phyloP scores from a whole-genome alignment of 1,140 invertebrate species.

The Steinernema khuongi region DNA sequence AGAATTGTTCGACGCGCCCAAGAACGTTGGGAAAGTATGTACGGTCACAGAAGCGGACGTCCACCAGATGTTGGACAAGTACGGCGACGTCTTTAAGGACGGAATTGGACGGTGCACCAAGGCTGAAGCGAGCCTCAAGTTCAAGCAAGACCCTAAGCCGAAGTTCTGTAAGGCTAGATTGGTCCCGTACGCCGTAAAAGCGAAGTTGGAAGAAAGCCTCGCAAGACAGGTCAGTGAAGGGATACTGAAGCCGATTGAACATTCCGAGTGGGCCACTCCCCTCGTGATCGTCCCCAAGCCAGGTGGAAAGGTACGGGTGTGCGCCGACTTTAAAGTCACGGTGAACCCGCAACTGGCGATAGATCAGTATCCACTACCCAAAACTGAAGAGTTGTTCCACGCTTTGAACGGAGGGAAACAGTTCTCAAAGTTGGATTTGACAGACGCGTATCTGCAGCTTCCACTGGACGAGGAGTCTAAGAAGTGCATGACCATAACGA shows the following conservation, averaged over 20 bases:
- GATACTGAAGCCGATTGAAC: too few relatives aligned
- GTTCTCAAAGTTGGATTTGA: constrained; percentile 53
- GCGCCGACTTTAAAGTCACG: constrained; percentile 1
- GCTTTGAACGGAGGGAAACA: constrained; percentile 39
- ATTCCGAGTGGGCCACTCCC: not conserved
- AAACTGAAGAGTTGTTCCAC: constrained; percentile 47
- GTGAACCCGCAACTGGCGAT: not conserved
- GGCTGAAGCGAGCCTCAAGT: constrained; percentile 16
- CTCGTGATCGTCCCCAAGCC: not conserved
- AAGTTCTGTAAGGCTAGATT: constrained; percentile 20
- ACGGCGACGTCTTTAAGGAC: constrained; percentile 2
- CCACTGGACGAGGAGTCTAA: constrained; percentile 44
- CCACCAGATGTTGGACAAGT: too few relatives aligned
- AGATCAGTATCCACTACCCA: constrained; percentile 38
- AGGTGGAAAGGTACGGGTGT: not conserved
- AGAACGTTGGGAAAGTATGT: too few relatives aligned
- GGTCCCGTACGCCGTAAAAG: constrained; percentile 17
- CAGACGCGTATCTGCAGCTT: constrained; percentile 44
- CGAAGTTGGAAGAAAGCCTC: constrained; percentile 4
- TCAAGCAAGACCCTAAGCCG: constrained; percentile 11
- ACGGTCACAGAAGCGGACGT: too few relatives aligned
- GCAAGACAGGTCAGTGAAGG: constrained; percentile 43
- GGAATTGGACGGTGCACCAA: constrained; percentile 22
- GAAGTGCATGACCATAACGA: constrained; percentile 31
- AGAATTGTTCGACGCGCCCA: too few relatives aligned